These are phyloP conservation scores for Carterocephalus palaemon DNA, from an alignment of 2,888 invertebrate genomes.

Conservation along the genomic window DNA sequence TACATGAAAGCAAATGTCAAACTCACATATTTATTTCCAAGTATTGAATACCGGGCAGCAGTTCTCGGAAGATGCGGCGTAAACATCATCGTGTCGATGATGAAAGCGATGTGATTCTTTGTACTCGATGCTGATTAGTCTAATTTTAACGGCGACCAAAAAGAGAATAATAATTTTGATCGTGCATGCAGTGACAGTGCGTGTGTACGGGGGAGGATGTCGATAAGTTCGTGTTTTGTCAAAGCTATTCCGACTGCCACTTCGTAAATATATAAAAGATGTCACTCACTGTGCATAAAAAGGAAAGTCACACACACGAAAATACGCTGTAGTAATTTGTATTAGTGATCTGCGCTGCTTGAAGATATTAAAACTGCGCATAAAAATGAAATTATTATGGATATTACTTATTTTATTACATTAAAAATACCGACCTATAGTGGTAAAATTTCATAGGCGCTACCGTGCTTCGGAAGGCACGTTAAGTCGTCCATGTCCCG, in stretches of 20 bases:
- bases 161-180: constrained; percentile 55
- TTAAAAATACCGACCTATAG: no score
- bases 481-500: no score
- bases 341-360: no score
- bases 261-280: constrained; percentile 10
- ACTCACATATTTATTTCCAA: constrained; percentile 79
- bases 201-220: constrained; percentile 28
- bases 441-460: no score
- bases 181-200: constrained; percentile 64
- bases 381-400: no score
- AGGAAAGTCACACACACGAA: no score
- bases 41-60: constrained; percentile 74
- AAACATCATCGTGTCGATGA: constrained; percentile 78
- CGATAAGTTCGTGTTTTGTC: constrained; percentile 10
- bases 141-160: constrained; percentile 60
- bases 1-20: constrained; percentile 80
- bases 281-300: no score
- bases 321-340: no score
- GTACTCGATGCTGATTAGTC: constrained; percentile 75
- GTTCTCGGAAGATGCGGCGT: constrained; percentile 72
- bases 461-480: no score
- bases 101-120: constrained; percentile 78
- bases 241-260: not conserved
- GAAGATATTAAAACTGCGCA: no score
- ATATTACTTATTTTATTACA: no score